Evolutionary conservation across 2,888 invertebrate genomes (phyloP), one percentile per base, ranked within the genome.

Genomic region (Chalcosyrphus nemorum): DNA sequence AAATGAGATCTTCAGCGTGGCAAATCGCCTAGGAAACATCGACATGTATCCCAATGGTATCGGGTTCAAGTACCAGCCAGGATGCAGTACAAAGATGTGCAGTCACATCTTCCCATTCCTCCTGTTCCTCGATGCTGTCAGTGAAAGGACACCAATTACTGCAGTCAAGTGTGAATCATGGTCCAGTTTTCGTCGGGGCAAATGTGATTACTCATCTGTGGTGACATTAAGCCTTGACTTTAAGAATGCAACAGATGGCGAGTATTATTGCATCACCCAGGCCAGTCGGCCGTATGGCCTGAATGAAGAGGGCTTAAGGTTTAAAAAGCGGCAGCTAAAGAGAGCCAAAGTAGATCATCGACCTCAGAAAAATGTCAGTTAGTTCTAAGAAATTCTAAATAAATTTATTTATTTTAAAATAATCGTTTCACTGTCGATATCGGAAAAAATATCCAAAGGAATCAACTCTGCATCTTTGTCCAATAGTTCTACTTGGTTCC

Each of bases 11-110:
- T 90, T 89, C 57, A 89, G 90, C 0, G 88, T 89, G 2, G 86
- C 89, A 4, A 76, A 87, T 11, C 87, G 88, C 0, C 17, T 89
- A 11, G 90, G 90, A 1, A 89, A 89, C 29, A 86, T 90, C 2
- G 90, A 90, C 29, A 89, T 90, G 15, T 90, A 90, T 86, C 90
- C 90, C 4, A 90, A 90, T 84, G 91, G 90, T 13, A 88, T 89
- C 52, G 91, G 90, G 1, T 88, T 70, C 1, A 90, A 88, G 50
- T 82, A 88, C 0, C 91, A 90, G 50, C 91, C 91, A 0, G 90
- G 91, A 56, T 90, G 91, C 61, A 84, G 86, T 21, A 88, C 86
- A 5, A 89, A 87, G 1, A 81, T 89, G 32, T 90, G 91, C 76
- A 90, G 89, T 35, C 90, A 90, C 47, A 89, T 90, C 87, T 90